Evolutionary conservation across 2,888 invertebrate species (phyloP).

Genomic region (Odontomyia ornata): DNA sequence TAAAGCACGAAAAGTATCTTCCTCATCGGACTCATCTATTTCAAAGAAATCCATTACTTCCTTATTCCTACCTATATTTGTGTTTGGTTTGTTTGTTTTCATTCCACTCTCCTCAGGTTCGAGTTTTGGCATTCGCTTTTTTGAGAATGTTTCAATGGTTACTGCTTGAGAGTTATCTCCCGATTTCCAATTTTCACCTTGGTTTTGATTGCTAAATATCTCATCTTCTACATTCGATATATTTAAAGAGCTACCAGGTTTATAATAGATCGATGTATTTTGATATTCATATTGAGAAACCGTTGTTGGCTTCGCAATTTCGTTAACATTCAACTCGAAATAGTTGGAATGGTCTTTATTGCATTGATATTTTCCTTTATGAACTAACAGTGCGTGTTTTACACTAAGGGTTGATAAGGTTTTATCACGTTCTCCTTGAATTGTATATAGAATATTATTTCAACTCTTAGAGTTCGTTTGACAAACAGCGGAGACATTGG

Average conservation of each 20-base stretch:
- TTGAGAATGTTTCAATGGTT: constrained; percentile 23
- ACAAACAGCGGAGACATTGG: constrained; percentile 9
- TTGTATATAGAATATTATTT: constrained; percentile 9
- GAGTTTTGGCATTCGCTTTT: constrained; percentile 16
- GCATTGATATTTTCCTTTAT: constrained; percentile 63
- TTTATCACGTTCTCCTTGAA: constrained; percentile 62
- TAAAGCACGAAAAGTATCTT: constrained; percentile 25
- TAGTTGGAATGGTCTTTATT: constrained; percentile 58
- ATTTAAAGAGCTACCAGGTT: background rate
- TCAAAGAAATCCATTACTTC: background rate
- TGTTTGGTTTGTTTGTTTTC: background rate
- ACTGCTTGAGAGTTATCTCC: constrained; percentile 10
- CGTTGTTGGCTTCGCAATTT: constrained; percentile 38
- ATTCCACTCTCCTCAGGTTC: constrained; percentile 2
- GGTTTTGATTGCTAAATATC: background rate
- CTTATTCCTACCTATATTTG: background rate
- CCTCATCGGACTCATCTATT: constrained; percentile 29
- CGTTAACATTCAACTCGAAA: constrained; percentile 58
- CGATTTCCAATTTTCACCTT: constrained; percentile 6
- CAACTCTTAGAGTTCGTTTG: background rate
- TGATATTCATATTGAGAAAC: constrained; percentile 21
- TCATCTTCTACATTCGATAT: background rate
- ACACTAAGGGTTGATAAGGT: constrained; percentile 63
- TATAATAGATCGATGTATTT: constrained; percentile 1
- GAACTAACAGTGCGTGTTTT: constrained; percentile 61